Base-by-base conservation (phyloP, 64 coral and sea anemone genomes). In the Stichodactyla helianthus region DNA sequence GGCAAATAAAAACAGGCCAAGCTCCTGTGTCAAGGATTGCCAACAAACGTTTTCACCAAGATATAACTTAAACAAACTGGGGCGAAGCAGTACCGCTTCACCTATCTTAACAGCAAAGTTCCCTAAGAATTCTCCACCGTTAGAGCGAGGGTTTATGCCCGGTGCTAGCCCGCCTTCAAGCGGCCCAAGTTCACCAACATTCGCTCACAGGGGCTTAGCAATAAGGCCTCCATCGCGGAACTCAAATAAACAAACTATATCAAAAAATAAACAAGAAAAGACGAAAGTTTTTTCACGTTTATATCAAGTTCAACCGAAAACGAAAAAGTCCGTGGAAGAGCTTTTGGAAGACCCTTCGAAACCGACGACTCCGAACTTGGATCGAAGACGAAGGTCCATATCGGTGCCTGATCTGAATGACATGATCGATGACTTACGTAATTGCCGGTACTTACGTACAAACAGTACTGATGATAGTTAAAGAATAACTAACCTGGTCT, bases 381-480 rank as follows among this genome's bases (percentile, higher is more conserved):
- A 92, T n/a, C 80, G 59, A 10, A 71, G 91, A 77, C 61, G 91
- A 53, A 65, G 91, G 6, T 97, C 94, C 4, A 18, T 90, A 55
- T 93, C 91, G 50, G 64, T 97, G n/a, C 89, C 94, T 11, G 94
- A 97, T 79, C 52, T 93, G 27, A 87, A 79, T 31, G 94, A 93
- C 65, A 84, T 90, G 31, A 60, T 92, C 26, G 91, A 93, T 16
- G 71, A 88, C 77, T 59, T 93, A 20, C 91, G 82, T 59, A 65
- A 77, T 17, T 97, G 91, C 80, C 63, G 91, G 50, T 97, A 97
- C 67, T 84, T 97, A 23, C 89, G 88, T 26, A 83, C 83, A 18
- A 89, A 92, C 4, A 82, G 63, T 81, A 81, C 17, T n/a, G 78
- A 81, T 6, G 78, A 81, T 15, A 25, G 26, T 65, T 65, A 9